Evolutionary conservation across 2,113 vertebrate genomes (phyloP).

Genomic region (Laterallus jamaicensis): DNA sequence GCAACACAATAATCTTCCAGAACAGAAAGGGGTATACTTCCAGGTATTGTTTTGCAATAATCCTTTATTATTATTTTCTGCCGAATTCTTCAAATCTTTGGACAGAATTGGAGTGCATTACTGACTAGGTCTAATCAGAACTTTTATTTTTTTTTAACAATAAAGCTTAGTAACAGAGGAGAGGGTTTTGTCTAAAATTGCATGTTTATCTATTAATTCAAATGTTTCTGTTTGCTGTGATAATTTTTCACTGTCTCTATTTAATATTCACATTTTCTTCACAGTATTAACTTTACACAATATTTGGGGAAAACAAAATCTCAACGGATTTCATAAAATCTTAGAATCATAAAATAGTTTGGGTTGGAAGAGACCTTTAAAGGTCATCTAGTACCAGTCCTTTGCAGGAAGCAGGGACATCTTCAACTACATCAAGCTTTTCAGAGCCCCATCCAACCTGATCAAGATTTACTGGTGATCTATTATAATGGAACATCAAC

Average conservation of each 20-base stretch:
- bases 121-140: not conserved
- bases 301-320: not conserved
- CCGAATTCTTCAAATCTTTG: not conserved
- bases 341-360: not conserved
- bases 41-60: not conserved
- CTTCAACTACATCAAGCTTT: no score
- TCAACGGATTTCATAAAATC: not conserved
- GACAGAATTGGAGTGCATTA: not conserved
- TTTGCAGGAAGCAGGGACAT: no score
- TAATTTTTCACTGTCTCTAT: not conserved
- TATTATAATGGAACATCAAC: not conserved
- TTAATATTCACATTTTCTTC: not conserved
- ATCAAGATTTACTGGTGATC: not conserved
- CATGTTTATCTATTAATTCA: not conserved
- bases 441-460: not conserved
- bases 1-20: not conserved
- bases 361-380: not conserved
- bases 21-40: not conserved
- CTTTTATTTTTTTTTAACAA: not conserved
- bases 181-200: not conserved
- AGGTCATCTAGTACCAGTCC: not conserved
- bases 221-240: not conserved
- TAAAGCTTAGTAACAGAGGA: not conserved
- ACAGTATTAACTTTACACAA: not conserved
- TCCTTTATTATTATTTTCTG: not conserved